These are phyloP conservation scores for Belonocnema kinseyi DNA, from an alignment of 1,140 invertebrate species.

Conservation along the genomic window DNA sequence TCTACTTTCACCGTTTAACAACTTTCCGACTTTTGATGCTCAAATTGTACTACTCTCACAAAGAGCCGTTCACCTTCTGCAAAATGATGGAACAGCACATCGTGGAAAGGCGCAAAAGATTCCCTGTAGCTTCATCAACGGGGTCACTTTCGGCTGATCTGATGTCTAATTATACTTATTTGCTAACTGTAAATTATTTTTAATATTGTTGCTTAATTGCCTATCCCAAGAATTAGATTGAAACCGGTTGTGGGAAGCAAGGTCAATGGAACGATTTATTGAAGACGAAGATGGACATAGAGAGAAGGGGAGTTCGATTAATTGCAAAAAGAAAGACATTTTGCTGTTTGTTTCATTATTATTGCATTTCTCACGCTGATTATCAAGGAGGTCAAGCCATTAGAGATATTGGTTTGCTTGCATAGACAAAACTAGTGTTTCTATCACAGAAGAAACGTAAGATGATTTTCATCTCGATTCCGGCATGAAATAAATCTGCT, in stretches of 20 bases:
- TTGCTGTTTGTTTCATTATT: conserved; percentile 11
- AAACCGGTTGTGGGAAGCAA: conserved; percentile 16
- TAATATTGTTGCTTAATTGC: conserved; percentile 21
- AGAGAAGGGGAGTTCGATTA: background rate
- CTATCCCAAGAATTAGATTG: conserved; percentile 13
- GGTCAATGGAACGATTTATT: conserved; percentile 6
- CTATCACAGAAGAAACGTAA: background rate
- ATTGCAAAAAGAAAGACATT: background rate
- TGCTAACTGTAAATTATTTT: conserved; percentile 28
- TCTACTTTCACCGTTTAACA: conserved; percentile 67
- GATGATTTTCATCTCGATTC: background rate
- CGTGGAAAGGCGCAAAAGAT: background rate
- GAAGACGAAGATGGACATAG: background rate
- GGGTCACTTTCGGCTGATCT: conserved; percentile 27
- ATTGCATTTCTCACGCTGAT: conserved; percentile 18
- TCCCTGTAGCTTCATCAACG: background rate
- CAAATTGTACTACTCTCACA: conserved; percentile 29
- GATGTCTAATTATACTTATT: conserved; percentile 21
- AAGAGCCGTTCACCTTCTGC: background rate
- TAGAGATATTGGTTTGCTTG: background rate
- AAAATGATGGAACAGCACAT: background rate
- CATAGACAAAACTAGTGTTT: conserved; percentile 1
- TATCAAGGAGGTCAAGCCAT: conserved; percentile 17
- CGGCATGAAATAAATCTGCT: background rate
- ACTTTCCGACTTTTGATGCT: conserved; percentile 30